Evolutionary conservation across 2,797 vertebrate species (phyloP).

Genomic region (Lemur catta): DNA sequence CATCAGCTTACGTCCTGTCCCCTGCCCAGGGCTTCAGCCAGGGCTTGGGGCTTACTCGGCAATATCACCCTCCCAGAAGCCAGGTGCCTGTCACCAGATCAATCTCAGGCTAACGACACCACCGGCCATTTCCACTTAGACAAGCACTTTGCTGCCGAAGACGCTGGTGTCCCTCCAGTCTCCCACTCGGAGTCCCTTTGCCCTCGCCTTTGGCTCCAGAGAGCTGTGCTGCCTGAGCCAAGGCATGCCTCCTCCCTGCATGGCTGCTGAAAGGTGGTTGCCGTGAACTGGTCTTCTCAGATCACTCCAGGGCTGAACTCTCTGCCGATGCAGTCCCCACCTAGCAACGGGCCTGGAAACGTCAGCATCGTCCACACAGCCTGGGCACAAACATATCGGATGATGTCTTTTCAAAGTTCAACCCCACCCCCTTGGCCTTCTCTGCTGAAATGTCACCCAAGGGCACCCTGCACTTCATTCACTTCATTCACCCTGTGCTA

Average conservation of each 20-base stretch:
- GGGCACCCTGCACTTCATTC: background rate
- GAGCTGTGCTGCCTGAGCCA: background rate
- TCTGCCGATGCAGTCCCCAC: background rate
- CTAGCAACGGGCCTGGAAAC: slow-evolving; percentile 27
- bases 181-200: background rate
- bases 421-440: slow-evolving; percentile 21
- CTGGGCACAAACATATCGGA: background rate
- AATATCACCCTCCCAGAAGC: background rate
- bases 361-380: background rate
- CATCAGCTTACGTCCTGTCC: background rate
- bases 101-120: background rate
- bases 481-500: background rate
- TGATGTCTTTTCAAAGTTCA: slow-evolving; percentile 60
- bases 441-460: background rate
- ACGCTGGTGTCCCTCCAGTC: background rate
- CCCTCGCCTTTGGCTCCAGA: background rate
- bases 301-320: background rate
- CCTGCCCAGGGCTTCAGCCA: background rate
- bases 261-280: background rate
- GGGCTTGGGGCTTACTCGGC: background rate
- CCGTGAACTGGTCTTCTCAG: background rate
- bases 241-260: background rate
- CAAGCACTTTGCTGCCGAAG: background rate
- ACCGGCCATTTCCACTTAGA: background rate
- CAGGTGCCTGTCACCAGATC: background rate